Evolutionary conservation across 2,888 invertebrate species (phyloP).

Genomic region (Carcina quercana): DNA sequence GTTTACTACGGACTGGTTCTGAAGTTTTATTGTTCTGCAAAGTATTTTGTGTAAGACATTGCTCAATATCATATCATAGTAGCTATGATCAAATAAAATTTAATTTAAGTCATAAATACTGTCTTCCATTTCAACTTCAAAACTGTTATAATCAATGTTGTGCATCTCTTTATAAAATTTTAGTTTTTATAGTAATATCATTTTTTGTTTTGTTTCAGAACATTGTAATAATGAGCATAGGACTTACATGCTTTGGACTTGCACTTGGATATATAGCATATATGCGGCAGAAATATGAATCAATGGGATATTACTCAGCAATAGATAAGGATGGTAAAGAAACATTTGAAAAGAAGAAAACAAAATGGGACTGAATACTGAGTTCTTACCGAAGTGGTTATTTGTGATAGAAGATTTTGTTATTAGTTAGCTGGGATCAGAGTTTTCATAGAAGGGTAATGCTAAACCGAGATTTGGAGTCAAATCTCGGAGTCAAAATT

Average conservation of each 20-base stretch:
- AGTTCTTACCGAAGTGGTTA: too few relatives aligned
- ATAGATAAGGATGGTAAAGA: constrained; percentile 85
- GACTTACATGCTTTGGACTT: constrained; percentile 81
- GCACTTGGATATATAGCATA: constrained; percentile 89
- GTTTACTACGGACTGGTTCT: not conserved
- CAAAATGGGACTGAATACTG: constrained; percentile 88
- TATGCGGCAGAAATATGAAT: constrained; percentile 87
- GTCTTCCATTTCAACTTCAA: too few relatives aligned
- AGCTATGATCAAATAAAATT: too few relatives aligned
- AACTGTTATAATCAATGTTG: not conserved
- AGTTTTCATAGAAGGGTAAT: too few relatives aligned
- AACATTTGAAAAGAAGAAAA: constrained; percentile 82
- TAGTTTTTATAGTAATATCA: not conserved
- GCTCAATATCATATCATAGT: not conserved
- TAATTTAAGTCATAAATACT: too few relatives aligned
- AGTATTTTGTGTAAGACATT: constrained; percentile 1
- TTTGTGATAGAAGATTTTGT: too few relatives aligned
- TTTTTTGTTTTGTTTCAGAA: constrained; percentile 77
- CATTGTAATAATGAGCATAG: constrained; percentile 87
- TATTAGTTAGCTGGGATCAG: too few relatives aligned
- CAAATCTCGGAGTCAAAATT: too few relatives aligned
- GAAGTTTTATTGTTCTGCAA: not conserved
- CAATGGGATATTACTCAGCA: constrained; percentile 86
- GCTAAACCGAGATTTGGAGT: too few relatives aligned
- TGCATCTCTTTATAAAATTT: not conserved